phyloP scores from a whole-genome alignment of 2,113 vertebrate genomes.

The Melanostigma gelatinosum region DNA sequence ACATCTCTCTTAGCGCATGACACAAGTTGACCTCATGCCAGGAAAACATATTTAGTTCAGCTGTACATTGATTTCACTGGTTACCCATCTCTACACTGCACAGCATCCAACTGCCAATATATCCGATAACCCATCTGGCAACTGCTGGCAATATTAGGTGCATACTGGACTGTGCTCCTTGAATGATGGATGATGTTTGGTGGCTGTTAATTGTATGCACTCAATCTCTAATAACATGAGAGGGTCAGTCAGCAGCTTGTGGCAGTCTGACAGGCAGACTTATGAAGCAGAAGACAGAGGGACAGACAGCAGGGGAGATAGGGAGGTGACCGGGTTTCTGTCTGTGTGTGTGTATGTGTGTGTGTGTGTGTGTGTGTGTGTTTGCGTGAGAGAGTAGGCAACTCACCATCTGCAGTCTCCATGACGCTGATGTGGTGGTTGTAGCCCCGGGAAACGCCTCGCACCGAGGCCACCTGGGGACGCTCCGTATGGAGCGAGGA shows the following conservation, averaged over 20 bases:
- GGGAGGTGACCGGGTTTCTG: constrained; percentile 22
- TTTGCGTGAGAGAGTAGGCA: constrained; percentile 18
- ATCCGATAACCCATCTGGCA: not conserved
- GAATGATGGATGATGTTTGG: constrained; percentile 25
- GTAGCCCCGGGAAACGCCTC: constrained; percentile 85
- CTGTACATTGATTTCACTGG: not conserved
- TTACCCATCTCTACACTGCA: not conserved
- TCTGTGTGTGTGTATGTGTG: constrained; percentile 7
- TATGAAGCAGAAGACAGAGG: constrained; percentile 63
- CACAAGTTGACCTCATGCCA: not conserved
- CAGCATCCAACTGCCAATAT: constrained; percentile 3
- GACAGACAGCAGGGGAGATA: constrained; percentile 63
- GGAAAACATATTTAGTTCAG: not conserved
- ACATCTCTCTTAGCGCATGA: not conserved
- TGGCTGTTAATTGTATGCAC: constrained; percentile 12
- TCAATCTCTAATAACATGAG: constrained; percentile 17
- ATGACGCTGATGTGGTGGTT: constrained; percentile 85
- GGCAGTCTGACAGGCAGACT: constrained; percentile 48
- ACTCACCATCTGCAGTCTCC: constrained; percentile 96
- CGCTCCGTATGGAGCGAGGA: constrained; percentile 80
- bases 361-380: constrained; percentile 15
- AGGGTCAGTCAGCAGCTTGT: constrained; percentile 59
- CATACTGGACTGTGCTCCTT: not conserved
- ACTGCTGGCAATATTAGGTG: not conserved
- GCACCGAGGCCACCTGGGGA: constrained; percentile 87